Evolutionary conservation across 2,888 invertebrate genomes (phyloP).

Genomic region (Phyllotreta cruciferae): DNA sequence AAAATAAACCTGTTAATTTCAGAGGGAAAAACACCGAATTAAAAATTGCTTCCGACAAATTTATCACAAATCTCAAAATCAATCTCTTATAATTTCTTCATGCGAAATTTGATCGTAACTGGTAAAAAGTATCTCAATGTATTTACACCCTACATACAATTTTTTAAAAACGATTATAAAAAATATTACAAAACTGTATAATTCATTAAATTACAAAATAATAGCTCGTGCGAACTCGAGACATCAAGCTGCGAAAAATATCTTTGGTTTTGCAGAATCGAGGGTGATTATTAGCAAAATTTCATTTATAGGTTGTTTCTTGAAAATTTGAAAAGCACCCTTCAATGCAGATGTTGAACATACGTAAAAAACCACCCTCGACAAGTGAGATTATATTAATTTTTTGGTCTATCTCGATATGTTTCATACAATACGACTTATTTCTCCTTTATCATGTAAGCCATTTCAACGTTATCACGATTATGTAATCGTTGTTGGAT

Average conservation of each 20-base stretch:
- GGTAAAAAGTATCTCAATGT: slow-evolving; percentile 4
- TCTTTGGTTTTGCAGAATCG: slow-evolving; percentile 29
- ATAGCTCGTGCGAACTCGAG: slow-evolving; percentile 24
- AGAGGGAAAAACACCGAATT: not conserved
- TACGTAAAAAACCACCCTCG: not conserved
- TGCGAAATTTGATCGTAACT: not conserved
- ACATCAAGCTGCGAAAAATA: slow-evolving; percentile 31
- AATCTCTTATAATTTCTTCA: slow-evolving; percentile 2
- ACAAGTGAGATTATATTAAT: slow-evolving; percentile 6
- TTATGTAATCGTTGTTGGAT: slow-evolving; percentile 14
- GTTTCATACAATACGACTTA: not conserved
- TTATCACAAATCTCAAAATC: slow-evolving; percentile 11
- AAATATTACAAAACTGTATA: not conserved
- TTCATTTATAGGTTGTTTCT: not conserved
- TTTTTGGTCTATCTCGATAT: slow-evolving; percentile 24
- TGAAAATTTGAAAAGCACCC: not conserved
- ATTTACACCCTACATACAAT: not conserved
- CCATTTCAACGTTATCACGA: slow-evolving; percentile 6
- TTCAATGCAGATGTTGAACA: not conserved
- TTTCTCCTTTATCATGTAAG: no score
- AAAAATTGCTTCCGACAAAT: slow-evolving; percentile 8
- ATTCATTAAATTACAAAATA: slow-evolving; percentile 19
- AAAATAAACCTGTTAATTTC: slow-evolving; percentile 7
- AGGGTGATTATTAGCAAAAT: not conserved
- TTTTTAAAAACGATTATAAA: slow-evolving; percentile 6